A percentile compares a stretch with the other conserved stretches of the same genome.
phyloP scores from a whole-genome alignment of 2,797 vertebrate species.

The Crenuchus spilurus region DNA sequence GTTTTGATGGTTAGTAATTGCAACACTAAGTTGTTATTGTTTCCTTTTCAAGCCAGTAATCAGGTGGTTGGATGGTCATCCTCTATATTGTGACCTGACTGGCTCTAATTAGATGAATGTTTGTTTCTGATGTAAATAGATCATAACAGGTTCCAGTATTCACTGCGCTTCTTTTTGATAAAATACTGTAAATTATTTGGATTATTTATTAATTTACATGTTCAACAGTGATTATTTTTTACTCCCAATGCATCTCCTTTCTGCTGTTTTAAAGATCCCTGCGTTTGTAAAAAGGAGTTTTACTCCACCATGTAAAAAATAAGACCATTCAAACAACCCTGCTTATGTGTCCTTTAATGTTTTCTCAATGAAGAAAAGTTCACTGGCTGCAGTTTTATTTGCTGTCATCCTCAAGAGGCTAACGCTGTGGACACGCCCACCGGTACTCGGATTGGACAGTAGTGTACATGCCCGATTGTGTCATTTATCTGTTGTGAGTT shows the following conservation, averaged over 20 bases:
- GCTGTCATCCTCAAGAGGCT: neutral
- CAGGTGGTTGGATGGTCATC: neutral
- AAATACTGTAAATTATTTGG: slow-evolving; percentile 91
- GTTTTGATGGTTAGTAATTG: slow-evolving; percentile 21
- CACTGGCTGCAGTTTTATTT: neutral
- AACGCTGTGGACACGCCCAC: neutral
- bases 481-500: no score
- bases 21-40: slow-evolving; percentile 37
- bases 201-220: slow-evolving; percentile 95
- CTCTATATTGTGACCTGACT: neutral
- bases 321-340: slow-evolving; percentile 66
- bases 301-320: slow-evolving; percentile 89
- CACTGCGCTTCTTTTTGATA: slow-evolving; percentile 86
- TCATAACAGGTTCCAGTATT: slow-evolving; percentile 82
- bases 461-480: neutral
- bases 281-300: slow-evolving; percentile 91
- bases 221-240: slow-evolving; percentile 86
- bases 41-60: slow-evolving; percentile 20
- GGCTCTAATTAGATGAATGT: slow-evolving; percentile 58
- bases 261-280: slow-evolving; percentile 81
- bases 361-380: neutral
- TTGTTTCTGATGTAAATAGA: slow-evolving; percentile 68
- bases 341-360: neutral
- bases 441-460: slow-evolving; percentile 13
- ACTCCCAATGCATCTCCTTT: slow-evolving; percentile 81